Evolutionary conservation across 2,888 invertebrate species (phyloP), one percentile per base, ranked within the genome.

Genomic region (Lottia scabra): DNA sequence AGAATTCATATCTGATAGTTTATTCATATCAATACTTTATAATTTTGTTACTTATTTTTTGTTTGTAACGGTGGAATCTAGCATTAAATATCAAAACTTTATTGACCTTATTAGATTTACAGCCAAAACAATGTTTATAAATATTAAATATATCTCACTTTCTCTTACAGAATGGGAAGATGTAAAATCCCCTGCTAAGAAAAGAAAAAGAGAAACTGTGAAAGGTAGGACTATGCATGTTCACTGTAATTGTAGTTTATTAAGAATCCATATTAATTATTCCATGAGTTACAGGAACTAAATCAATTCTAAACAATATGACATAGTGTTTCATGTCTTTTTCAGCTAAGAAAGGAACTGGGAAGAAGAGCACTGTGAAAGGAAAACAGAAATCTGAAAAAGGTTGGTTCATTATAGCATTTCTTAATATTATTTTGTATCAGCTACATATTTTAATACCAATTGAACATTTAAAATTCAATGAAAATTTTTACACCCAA

Each of bases 141-240:
- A 10, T 38, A 8, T 38, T 38, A n/a, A n/a, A n/a, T n/a, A n/a
- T 38, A 8, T 67, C 15, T 26, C 19, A 15, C 63, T 69, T 73
- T 65, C 13, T 64, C 27, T 71, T 78, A 43, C 63, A 77, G 79
- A 75, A 19, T 77, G 76, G 71, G 83, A 81, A 68, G 83, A 81
- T 30, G 81, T 81, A 27, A 80, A 82, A 70, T 76, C 80, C 19
- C 76, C 80, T 15, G 43, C 75, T 44, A 83, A 82, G 73, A 83
- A 80, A 71, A 16, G 44, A n/a, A 65, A 63, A 62, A 27, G 15
- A 1, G 19, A 44, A 56, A 62, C 65, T 46, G 63, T 66, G 16
- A 72, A 75, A 45, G 72, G 63, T 26, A 63, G 43, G 46, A 30
- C 64, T 56, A 44, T 44, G 4, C 30, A 63, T 63, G 12, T 23